Evolutionary conservation across 2,888 invertebrate genomes (phyloP), one percentile per base, ranked within the genome.

Genomic region (Dasysyrphus albostriatus): DNA sequence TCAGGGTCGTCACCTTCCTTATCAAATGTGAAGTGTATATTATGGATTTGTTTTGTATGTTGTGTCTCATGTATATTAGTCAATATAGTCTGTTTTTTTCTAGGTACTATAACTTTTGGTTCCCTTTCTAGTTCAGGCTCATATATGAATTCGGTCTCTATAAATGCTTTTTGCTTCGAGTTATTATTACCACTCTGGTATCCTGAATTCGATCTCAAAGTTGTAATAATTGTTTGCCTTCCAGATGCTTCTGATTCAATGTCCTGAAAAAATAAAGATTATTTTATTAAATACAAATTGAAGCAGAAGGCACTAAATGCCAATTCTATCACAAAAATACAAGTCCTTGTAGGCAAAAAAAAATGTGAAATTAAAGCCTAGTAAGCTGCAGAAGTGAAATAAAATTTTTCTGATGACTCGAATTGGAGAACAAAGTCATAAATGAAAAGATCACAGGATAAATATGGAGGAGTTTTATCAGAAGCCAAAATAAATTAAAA

Each of bases 81-180:
- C 24, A n/a, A 39, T 14, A 12, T 12, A 2, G 10, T 47, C 29
- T 32, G 32, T 3, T 65, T 65, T 34, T 47, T 19, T 19, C 8
- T 32, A 34, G 32, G 34, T 19, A 12, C 3, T 16, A 12, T 3
- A 4, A 16, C 10, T 34, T 16, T 65, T 6, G 63, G 44, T 19
- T 65, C 47, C 3, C 19, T 49, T 16, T 34, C 16, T 34, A 65
- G 3, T 34, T 34, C 34, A 34, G 51, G 69, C 7, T 54, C 49
- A 37, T 69, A 69, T 6, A 69, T 16, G 39, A 69, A 69, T 1
- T 37, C 24, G 0, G 69, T 69, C 6, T 69, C 69, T 1, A 54
- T 9, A 29, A 19, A 39, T 0, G 65, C 4, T 34, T 47, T 19
- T 49, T n/a, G 24, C 2, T 34, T 65, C 3, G 32, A 14, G 32